phyloP scores from a whole-genome alignment of 2,888 invertebrate genomes.

The Griposia aprilina region DNA sequence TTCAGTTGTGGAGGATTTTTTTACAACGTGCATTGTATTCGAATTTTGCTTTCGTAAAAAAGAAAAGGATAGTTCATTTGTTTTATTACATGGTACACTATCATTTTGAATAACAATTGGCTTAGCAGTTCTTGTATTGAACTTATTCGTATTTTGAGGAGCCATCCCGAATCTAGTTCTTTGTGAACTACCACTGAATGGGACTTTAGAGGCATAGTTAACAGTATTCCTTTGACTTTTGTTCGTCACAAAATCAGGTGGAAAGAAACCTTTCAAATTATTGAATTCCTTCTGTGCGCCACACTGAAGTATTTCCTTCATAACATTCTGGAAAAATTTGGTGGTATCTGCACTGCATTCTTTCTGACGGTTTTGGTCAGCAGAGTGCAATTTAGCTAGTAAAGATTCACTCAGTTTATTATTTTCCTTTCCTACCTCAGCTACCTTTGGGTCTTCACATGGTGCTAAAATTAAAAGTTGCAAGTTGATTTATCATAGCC shows the following conservation, averaged over 20 bases:
- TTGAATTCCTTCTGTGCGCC: constrained; percentile 61
- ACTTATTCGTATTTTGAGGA: background rate
- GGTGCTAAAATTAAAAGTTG: constrained; percentile 29
- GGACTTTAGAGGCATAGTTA: background rate
- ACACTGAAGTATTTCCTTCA: constrained; percentile 75
- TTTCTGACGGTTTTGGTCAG: constrained; percentile 15
- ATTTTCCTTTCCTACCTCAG: constrained; percentile 8
- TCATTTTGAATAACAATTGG: background rate
- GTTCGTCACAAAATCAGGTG: constrained; percentile 12
- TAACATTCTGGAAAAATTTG: constrained; percentile 75
- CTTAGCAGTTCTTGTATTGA: background rate
- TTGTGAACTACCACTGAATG: constrained; percentile 19
- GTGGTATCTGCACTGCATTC: constrained; percentile 71
- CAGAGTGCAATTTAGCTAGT: constrained; percentile 7
- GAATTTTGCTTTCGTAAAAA: constrained; percentile 64
- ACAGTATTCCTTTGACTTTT: constrained; percentile 11
- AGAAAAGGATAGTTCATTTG: constrained; percentile 69
- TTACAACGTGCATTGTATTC: background rate
- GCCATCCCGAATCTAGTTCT: constrained; percentile 11
- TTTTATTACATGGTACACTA: constrained; percentile 1
- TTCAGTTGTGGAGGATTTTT: background rate
- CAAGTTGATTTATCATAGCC: background rate
- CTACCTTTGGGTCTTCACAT: background rate
- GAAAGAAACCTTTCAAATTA: constrained; percentile 40
- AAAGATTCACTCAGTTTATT: constrained; percentile 27